These are phyloP conservation scores for Lutjanus argentimaculatus DNA, from an alignment of 2,797 vertebrate genomes.

Conservation along the genomic window DNA sequence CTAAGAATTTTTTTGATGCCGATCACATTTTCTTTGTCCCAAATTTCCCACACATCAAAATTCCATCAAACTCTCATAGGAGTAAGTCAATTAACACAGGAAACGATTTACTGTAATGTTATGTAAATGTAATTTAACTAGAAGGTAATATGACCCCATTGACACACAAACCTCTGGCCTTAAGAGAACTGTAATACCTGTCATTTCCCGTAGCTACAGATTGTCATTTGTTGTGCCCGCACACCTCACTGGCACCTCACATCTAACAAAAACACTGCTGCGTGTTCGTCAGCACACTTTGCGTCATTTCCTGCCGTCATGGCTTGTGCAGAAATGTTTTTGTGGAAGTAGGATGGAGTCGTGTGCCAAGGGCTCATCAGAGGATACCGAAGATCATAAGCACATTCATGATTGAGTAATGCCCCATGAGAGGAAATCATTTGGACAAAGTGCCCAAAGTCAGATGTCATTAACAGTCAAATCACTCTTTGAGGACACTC, in stretches of 20 bases:
- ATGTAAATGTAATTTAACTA: not conserved
- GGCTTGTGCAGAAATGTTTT: conserved; percentile 73
- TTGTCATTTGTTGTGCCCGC: conserved; percentile 26
- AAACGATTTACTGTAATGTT: conserved; percentile 3
- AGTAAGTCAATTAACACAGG: not conserved
- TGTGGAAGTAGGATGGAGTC: conserved; percentile 71
- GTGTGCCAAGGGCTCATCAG: conserved; percentile 69
- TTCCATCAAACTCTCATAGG: not conserved
- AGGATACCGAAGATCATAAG: conserved; percentile 73
- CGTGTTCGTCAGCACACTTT: conserved; percentile 52
- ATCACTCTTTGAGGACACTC: conserved; percentile 9
- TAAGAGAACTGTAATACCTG: not conserved
- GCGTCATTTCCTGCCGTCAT: conserved; percentile 78
- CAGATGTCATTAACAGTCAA: conserved; percentile 47
- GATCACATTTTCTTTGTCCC: not conserved
- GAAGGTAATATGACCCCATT: not conserved
- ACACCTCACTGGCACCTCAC: conserved; percentile 51
- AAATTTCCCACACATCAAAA: not conserved
- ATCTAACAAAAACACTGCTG: conserved; percentile 48
- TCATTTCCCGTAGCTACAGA: not conserved
- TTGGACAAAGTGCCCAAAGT: conserved; percentile 43
- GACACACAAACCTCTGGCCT: not conserved
- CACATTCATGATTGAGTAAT: conserved; percentile 58
- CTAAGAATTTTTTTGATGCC: too few relatives aligned
- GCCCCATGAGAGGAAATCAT: conserved; percentile 76